Evolutionary conservation across 2,797 vertebrate species (phyloP), one percentile per base, ranked within the genome.

Genomic region (Peromyscus attwateri): DNA sequence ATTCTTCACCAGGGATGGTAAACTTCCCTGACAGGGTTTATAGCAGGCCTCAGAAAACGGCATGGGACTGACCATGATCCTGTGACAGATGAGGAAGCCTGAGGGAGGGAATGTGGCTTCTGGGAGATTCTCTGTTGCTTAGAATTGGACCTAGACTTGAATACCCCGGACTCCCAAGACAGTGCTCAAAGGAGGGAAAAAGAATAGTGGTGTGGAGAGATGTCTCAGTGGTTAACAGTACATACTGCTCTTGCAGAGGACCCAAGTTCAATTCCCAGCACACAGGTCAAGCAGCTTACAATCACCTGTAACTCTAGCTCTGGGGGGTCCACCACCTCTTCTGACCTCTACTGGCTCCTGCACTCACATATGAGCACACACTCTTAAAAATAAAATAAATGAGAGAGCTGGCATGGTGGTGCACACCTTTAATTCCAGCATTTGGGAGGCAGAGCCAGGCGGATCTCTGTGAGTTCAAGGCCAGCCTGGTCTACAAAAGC

Each of bases 11-110:
- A 10, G 1, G 10, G 62, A 34, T 10, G 0, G 0, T 75, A 31
- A 14, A 6, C 23, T 52, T 49, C 43, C 13, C 2, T 13, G 43
- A 21, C 14, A 0, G 31, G 16, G 23, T 21, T 43, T 27, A 2
- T 0, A 3, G 1, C 43, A 9, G 57, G 49, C 73, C 83, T 55
- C n/a, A 8, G 49, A 84, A 49, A 40, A 52, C 71, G 3, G 27
- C 73, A 3, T 1, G 2, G 43, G n/a, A 6, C 6, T 12, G 25
- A 1, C 68, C 6, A 1, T 0, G 16, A 49, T 81, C 60, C 31
- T 57, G 4, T 68, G 2, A 43, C 31, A 13, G 94, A 79, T 1
- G n/a, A 46, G 80, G 34, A 94, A 2, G 82, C 17, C 83, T 1
- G 40, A 17, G 70, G 43, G 52, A 12, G 71, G 83, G 66, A 31